phyloP scores from a whole-genome alignment of 2,797 vertebrate genomes.

The Luscinia megarhynchos region DNA sequence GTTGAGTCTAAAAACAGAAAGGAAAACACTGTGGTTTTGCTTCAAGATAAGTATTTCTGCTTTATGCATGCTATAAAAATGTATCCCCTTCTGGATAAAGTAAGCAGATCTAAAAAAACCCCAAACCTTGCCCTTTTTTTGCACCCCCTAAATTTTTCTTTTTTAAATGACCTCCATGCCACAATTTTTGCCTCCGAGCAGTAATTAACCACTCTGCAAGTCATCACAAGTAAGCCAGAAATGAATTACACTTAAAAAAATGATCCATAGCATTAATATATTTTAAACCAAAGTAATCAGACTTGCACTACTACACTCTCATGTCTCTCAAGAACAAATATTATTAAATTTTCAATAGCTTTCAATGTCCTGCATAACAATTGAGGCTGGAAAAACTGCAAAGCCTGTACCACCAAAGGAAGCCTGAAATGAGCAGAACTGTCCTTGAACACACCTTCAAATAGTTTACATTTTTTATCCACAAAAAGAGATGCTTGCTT shows the following conservation, averaged over 20 bases:
- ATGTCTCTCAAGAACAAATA: constrained; percentile 73
- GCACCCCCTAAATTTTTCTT: constrained; percentile 73
- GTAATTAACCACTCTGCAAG: constrained; percentile 84
- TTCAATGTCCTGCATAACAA: constrained; percentile 58
- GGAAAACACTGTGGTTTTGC: constrained; percentile 61
- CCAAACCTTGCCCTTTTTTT: constrained; percentile 40
- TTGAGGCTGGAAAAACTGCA: constrained; percentile 51
- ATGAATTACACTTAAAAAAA: constrained; percentile 73
- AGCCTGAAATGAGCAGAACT: constrained; percentile 44
- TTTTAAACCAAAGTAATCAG: constrained; percentile 85
- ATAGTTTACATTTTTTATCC: constrained; percentile 45
- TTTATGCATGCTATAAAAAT: constrained; percentile 69
- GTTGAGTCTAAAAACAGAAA: constrained; percentile 71
- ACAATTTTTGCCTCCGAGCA: constrained; percentile 78
- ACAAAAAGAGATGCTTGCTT: constrained; percentile 44
- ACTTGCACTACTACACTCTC: constrained; percentile 71
- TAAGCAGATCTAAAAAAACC: constrained; percentile 45
- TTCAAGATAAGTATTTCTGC: constrained; percentile 69
- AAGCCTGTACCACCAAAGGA: constrained; percentile 44
- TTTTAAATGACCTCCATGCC: constrained; percentile 80
- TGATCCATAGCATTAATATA: constrained; percentile 60
- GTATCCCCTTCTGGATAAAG: constrained; percentile 66
- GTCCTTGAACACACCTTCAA: constrained; percentile 71
- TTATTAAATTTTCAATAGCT: constrained; percentile 67
- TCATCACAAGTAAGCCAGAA: constrained; percentile 76